Percentiles rank a stretch among this genome's conserved stretches.
Evolutionary conservation across 2,888 invertebrate genomes (phyloP).

Genomic region (Drosophila maculinotata): DNA sequence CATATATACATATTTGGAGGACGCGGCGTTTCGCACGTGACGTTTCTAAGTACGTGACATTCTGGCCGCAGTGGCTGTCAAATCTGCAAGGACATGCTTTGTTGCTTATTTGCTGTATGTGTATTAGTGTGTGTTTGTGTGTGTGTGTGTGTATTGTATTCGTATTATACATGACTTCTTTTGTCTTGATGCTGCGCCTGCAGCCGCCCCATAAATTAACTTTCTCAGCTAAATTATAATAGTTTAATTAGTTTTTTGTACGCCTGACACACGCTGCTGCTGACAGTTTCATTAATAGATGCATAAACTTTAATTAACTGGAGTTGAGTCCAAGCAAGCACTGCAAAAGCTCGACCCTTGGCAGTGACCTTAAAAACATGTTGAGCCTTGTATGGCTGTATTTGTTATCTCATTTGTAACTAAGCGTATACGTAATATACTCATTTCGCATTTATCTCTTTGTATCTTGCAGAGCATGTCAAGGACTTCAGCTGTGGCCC

Average conservation of each 20-base stretch:
- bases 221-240: constrained; percentile 70
- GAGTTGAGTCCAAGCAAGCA: neutral
- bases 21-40: constrained; percentile 47
- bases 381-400: constrained; percentile 83
- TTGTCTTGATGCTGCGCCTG: constrained; percentile 36
- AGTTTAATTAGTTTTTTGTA: constrained; percentile 76
- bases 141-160: constrained; percentile 35
- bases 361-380: constrained; percentile 36
- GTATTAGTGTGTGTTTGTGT: neutral
- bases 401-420: neutral
- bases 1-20: constrained; percentile 20
- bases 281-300: constrained; percentile 72
- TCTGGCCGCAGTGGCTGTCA: constrained; percentile 55
- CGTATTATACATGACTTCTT: constrained; percentile 28
- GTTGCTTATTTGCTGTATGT: constrained; percentile 34
- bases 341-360: neutral
- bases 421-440: constrained; percentile 34
- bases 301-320: constrained; percentile 73
- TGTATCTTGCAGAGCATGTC: constrained; percentile 92
- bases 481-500: constrained; percentile 96
- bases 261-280: constrained; percentile 50
- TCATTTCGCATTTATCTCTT: constrained; percentile 9
- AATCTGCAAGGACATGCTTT: constrained; percentile 61
- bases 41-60: constrained; percentile 63
- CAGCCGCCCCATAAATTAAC: constrained; percentile 70